phyloP scores from a whole-genome alignment of 92 coral and sea anemone species.

The Ricordea florida region DNA sequence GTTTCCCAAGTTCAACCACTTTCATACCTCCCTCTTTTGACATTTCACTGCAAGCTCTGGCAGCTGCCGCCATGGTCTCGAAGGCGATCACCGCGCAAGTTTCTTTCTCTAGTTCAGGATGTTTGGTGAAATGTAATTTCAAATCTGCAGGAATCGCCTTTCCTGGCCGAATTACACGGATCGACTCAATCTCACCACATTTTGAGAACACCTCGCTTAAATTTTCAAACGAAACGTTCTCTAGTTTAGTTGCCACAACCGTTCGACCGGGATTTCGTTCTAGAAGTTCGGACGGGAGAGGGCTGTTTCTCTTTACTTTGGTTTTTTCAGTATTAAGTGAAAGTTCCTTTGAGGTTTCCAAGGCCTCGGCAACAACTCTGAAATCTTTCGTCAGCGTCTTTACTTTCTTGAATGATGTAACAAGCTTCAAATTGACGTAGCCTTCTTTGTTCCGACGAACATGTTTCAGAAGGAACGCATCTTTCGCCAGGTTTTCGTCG shows the following conservation, averaged over 20 bases:
- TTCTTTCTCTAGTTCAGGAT: constrained; percentile 82
- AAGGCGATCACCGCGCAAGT: constrained; percentile 91
- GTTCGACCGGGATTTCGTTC: constrained; percentile 98
- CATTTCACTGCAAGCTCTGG: constrained; percentile 95
- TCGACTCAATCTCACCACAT: constrained; percentile 93
- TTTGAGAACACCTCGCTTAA: constrained; percentile 94
- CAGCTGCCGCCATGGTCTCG: constrained; percentile 99
- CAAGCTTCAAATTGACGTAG: constrained; percentile 90
- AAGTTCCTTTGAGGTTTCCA: constrained; percentile 73
- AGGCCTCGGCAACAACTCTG: constrained; percentile 90
- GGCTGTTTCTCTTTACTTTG: constrained; percentile 76
- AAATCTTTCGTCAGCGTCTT: constrained; percentile 93
- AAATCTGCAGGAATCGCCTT: constrained; percentile 89
- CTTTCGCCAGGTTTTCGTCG: constrained; percentile 89
- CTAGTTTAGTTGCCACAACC: constrained; percentile 81
- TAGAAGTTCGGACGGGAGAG: constrained; percentile 80
- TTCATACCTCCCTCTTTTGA: constrained; percentile 87
- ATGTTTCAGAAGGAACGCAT: constrained; percentile 96
- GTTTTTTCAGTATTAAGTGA: constrained; percentile 85
- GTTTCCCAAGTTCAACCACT: constrained; percentile 87
- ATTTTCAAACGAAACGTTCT: constrained; percentile 79
- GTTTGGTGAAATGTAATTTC: constrained; percentile 66
- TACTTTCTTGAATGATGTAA: constrained; percentile 97
- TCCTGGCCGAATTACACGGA: constrained; percentile 92
- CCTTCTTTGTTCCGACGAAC: constrained; percentile 99